A percentile compares a stretch with the other conserved stretches of the same genome.
phyloP scores from a whole-genome alignment of 1,140 invertebrate species.

The Diuraphis noxia region DNA sequence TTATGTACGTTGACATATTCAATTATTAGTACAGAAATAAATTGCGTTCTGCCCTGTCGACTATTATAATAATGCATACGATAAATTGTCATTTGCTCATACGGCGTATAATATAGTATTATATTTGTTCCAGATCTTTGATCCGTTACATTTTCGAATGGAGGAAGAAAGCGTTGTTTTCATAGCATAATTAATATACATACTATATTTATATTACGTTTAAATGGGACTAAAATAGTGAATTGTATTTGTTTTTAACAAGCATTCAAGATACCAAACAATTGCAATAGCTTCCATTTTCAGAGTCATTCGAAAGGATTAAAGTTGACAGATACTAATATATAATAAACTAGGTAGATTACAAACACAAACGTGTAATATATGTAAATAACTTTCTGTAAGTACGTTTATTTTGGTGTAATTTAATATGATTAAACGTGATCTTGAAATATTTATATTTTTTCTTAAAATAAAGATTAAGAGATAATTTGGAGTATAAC shows the following conservation, averaged over 20 bases:
- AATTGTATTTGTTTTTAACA: not conserved
- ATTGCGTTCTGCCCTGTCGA: not conserved
- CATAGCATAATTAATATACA: not conserved
- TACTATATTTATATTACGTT: not conserved
- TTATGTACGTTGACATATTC: not conserved
- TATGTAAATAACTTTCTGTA: not conserved
- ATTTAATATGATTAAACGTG: not conserved
- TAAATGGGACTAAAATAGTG: not conserved
- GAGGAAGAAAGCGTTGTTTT: not conserved
- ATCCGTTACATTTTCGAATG: not conserved
- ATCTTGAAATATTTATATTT: not conserved
- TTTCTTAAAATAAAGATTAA: not conserved
- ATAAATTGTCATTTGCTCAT: constrained; percentile 13
- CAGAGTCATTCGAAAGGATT: not conserved
- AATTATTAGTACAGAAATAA: not conserved
- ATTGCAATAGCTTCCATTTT: not conserved
- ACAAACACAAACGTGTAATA: not conserved
- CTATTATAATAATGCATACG: not conserved
- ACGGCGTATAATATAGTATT: not conserved
- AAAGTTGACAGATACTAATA: not conserved
- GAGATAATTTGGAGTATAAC: not conserved
- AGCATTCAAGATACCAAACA: not conserved
- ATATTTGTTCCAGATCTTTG: not conserved
- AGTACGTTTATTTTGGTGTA: not conserved
- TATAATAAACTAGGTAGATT: not conserved